A percentile compares a stretch with the other conserved stretches of the same genome.
Conservation (phyloP, 2,888 invertebrate genomes). For the Xestia xanthographa region DNA sequence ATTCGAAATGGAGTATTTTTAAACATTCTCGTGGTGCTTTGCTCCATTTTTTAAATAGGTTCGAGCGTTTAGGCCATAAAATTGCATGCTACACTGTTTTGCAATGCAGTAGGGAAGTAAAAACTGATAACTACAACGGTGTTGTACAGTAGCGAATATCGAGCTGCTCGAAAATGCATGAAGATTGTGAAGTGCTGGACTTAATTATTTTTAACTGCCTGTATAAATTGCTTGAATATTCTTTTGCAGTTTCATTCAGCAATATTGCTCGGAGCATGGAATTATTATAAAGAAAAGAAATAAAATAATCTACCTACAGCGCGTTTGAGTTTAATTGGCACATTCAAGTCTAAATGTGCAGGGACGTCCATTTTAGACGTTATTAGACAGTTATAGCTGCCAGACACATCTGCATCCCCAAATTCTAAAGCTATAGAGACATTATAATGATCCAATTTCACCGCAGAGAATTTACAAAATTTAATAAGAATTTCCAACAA, state of each 20-base stretch:
- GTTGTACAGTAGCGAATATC: slow-evolving; percentile 2
- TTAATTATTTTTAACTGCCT: slow-evolving; percentile 25
- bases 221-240: neutral
- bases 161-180: slow-evolving; percentile 19
- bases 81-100: slow-evolving; percentile 46
- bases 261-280: neutral
- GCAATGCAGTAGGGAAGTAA: slow-evolving; percentile 38
- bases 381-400: slow-evolving; percentile 3
- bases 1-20: slow-evolving; percentile 48
- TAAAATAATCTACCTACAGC: neutral
- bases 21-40: slow-evolving; percentile 25
- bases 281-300: neutral
- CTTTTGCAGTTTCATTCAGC: slow-evolving; percentile 7
- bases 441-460: slow-evolving; percentile 52
- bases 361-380: neutral
- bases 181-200: slow-evolving; percentile 14
- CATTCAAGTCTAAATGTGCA: neutral
- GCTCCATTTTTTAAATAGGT: slow-evolving; percentile 48
- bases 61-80: slow-evolving; percentile 41
- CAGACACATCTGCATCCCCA: slow-evolving; percentile 28
- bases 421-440: slow-evolving; percentile 45
- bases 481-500: slow-evolving; percentile 76
- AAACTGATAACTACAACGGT: slow-evolving; percentile 32
- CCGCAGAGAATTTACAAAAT: slow-evolving; percentile 64
- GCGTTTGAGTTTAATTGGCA: too few relatives aligned